Base-by-base conservation (phyloP, 2,888 invertebrate species). In the Artemia sinica region DNA sequence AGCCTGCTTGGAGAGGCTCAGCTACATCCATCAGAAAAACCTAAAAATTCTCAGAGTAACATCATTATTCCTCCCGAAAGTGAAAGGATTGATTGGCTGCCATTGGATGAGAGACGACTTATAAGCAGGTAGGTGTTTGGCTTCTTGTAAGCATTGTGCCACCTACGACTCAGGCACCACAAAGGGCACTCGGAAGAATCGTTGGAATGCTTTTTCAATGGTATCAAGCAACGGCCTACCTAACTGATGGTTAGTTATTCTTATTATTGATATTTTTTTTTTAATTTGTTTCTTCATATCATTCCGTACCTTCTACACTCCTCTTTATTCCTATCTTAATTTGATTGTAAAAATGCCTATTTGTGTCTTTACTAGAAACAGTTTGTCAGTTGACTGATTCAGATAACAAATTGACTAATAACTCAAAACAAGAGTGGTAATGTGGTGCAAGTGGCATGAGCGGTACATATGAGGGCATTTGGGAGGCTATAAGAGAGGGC, bases 211-310 rank as follows among this genome's bases (percentile, higher is more conserved):
- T 98, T 72, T 98, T 97, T 80, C 95, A 97, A 78, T 98, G 98
- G 98, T 99, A 97, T 81, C 92, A 97, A 79, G 89, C 94, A 74
- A 98, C 97, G 14, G 94, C 96, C 2, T 93, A 91, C 78, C 86
- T 96, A 10, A 93, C 92, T 76, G 93, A 95, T 79, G 91, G 92
- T 91, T 79, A 75, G 75, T 77, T 75, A 76, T 77, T 41, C 41
- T 41, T 41, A 41, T 41, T 41, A 41, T 6, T 41, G 2, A 6
- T 28, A 41, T 41, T 41, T 6, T 41, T 41, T 41, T 41, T 6
- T 2, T 41, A 18, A 1, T 18, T 18, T 18, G 1, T 18, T 18
- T 18, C 18, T 18, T 18, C 18, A 18, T 18, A 18, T 18, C 18
- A 18, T 18, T 18, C 18, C 18, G 18, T 18, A 18, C 18, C 18